A percentile compares a stretch with the other conserved stretches of the same genome.
phyloP scores from a whole-genome alignment of 2,888 invertebrate genomes.

The Drosophila meridionalis region DNA sequence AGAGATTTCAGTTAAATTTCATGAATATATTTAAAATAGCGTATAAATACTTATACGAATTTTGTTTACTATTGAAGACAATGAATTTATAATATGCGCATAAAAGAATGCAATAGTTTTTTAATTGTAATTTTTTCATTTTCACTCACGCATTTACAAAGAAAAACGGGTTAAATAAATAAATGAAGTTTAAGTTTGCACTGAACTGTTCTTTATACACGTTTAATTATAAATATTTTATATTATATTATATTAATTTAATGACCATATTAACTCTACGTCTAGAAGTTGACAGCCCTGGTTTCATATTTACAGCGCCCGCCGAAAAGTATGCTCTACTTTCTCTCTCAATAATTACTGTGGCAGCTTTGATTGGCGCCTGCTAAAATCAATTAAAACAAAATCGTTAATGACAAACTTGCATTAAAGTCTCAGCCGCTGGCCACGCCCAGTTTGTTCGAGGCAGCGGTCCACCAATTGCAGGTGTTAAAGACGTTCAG shows the following conservation, averaged over 20 bases:
- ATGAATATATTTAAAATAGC: background rate
- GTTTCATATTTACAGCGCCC: background rate
- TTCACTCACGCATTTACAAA: background rate
- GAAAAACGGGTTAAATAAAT: background rate
- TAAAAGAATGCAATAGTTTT: slow-evolving; percentile 4
- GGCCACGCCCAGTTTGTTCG: slow-evolving; percentile 39
- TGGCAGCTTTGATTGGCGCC: slow-evolving; percentile 15
- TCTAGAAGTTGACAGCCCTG: slow-evolving; percentile 34
- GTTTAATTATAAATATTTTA: background rate
- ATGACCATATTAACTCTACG: too few relatives aligned
- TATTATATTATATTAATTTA: background rate
- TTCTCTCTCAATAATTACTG: slow-evolving; percentile 17
- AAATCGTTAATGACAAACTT: slow-evolving; percentile 66
- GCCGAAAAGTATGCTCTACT: slow-evolving; percentile 46
- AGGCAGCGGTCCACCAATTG: slow-evolving; percentile 7
- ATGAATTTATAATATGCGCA: background rate
- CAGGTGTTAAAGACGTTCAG: slow-evolving; percentile 23
- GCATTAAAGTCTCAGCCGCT: slow-evolving; percentile 56
- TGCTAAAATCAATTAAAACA: slow-evolving; percentile 42
- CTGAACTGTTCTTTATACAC: too few relatives aligned
- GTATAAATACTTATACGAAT: background rate
- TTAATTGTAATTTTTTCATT: background rate
- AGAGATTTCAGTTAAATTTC: background rate
- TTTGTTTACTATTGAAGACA: background rate
- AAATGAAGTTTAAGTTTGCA: background rate